Percentiles rank a stretch among this genome's conserved stretches.
Conservation (phyloP, 2,888 invertebrate species). For the Venustoraphidia nigricollis region DNA sequence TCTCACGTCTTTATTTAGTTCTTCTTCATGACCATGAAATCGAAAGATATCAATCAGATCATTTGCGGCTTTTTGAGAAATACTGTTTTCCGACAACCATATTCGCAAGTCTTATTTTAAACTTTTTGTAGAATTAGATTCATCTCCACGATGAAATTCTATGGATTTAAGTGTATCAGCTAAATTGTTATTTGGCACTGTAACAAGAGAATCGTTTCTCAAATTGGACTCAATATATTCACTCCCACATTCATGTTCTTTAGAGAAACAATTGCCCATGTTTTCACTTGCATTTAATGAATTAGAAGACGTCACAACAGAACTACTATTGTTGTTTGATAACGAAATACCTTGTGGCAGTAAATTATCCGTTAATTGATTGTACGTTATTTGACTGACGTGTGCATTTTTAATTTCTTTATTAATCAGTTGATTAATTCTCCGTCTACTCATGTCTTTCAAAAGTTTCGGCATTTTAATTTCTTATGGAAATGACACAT, state of each 20-base stretch:
- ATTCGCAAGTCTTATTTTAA: not conserved
- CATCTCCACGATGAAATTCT: not conserved
- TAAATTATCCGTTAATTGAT: too few relatives aligned
- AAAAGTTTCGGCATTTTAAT: not conserved
- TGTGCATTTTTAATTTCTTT: not conserved
- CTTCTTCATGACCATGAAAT: not conserved
- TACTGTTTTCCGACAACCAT: not conserved
- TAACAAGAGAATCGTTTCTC: not conserved
- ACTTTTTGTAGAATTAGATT: not conserved
- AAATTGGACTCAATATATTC: not conserved
- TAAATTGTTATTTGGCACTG: not conserved
- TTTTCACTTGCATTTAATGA: too few relatives aligned
- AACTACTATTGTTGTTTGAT: too few relatives aligned
- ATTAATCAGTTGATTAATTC: not conserved
- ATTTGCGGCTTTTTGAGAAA: not conserved
- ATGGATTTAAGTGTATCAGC: not conserved
- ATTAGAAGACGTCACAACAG: too few relatives aligned
- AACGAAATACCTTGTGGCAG: too few relatives aligned
- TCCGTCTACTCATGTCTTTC: not conserved
- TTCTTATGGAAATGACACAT: too few relatives aligned
- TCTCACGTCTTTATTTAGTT: slow-evolving; percentile 4
- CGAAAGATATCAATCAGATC: not conserved
- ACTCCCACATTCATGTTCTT: not conserved
- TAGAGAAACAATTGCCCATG: not conserved
- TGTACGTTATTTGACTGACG: too few relatives aligned